Evolutionary conservation across 2,113 vertebrate genomes (phyloP).

Genomic region (Ptychochromis oligacanthus): DNA sequence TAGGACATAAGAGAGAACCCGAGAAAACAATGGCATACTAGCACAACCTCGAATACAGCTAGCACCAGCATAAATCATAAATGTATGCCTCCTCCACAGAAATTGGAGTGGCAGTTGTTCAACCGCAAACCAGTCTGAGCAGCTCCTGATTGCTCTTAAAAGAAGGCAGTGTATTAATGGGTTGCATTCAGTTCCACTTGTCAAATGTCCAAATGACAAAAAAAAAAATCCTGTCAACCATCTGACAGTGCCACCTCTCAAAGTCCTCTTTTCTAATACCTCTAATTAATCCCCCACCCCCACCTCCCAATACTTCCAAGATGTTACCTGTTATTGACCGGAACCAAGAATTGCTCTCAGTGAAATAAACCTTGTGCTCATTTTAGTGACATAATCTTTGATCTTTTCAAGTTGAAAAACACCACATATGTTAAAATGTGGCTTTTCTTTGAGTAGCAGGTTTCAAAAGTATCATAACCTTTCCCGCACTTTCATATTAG

Average conservation of each 20-base stretch:
- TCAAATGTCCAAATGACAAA: constrained; percentile 54
- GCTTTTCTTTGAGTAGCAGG: background rate
- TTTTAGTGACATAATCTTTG: constrained; percentile 2
- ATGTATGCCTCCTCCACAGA: constrained; percentile 14
- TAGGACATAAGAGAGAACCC: background rate
- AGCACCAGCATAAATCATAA: background rate
- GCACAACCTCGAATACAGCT: background rate
- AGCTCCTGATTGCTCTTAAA: constrained; percentile 40
- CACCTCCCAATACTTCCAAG: background rate
- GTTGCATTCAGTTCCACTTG: constrained; percentile 35
- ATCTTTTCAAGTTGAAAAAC: background rate
- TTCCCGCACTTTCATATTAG: background rate
- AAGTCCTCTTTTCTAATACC: constrained; percentile 53
- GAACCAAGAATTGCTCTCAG: background rate
- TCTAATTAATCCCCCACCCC: constrained; percentile 68
- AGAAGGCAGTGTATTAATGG: constrained; percentile 61
- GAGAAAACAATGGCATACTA: constrained; percentile 17
- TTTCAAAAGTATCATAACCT: background rate
- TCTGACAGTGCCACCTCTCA: constrained; percentile 51
- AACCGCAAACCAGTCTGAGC: constrained; percentile 63
- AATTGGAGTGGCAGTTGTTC: constrained; percentile 1
- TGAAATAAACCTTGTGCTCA: background rate
- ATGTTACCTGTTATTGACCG: constrained; percentile 14
- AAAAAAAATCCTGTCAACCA: constrained; percentile 66
- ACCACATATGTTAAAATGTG: background rate